A percentile compares a stretch with the other conserved stretches of the same genome.
Evolutionary conservation across 1,140 invertebrate species (phyloP).

Genomic region (Drosophila arawakana): DNA sequence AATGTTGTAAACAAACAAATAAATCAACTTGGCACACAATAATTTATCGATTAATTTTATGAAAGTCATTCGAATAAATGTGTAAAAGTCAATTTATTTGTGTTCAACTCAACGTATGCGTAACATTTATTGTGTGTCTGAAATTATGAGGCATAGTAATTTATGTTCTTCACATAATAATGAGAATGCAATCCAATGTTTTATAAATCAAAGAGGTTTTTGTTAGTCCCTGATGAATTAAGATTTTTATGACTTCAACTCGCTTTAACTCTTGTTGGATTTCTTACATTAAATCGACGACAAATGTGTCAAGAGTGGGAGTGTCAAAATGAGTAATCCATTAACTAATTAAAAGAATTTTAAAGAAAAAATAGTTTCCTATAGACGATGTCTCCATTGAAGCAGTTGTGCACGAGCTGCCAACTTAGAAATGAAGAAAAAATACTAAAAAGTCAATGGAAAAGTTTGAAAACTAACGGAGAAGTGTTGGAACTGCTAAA

Average conservation of each 20-base stretch:
- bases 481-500: slow-evolving; percentile 7
- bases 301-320: neutral
- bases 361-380: neutral
- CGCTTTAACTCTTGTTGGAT: neutral
- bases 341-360: slow-evolving; percentile 11
- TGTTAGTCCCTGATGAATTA: no score
- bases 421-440: neutral
- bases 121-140: neutral
- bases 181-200: no score
- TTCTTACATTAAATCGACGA: neutral
- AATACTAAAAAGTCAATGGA: neutral
- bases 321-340: neutral
- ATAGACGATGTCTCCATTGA: slow-evolving; percentile 8
- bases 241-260: neutral
- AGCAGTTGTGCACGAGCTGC: neutral
- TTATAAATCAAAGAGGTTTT: no score
- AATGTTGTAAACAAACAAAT: no score
- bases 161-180: no score
- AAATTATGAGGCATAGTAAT: neutral
- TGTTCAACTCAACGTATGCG: slow-evolving; percentile 1
- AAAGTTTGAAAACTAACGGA: slow-evolving; percentile 2
- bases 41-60: neutral
- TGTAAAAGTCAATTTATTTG: neutral
- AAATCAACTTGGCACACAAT: neutral
- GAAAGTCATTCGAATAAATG: neutral